A percentile compares a stretch with the other conserved stretches of the same genome.
phyloP scores from a whole-genome alignment of 2,888 invertebrate genomes.

The Euplexia lucipara region DNA sequence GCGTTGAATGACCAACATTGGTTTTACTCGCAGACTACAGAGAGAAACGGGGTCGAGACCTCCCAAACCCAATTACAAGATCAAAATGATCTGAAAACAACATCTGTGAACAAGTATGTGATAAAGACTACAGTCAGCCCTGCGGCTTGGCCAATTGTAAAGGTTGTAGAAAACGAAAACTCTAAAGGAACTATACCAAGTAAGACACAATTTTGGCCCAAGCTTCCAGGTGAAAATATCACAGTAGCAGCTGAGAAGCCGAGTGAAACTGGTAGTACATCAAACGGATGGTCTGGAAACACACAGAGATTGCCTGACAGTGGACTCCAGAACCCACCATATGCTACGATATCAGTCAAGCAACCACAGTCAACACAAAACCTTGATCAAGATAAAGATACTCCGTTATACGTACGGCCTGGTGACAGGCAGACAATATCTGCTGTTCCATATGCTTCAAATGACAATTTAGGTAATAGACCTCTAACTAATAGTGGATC shows the following conservation, averaged over 20 bases:
- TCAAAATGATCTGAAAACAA: slow-evolving; percentile 5
- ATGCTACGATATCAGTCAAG: slow-evolving; percentile 2
- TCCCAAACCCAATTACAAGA: slow-evolving; percentile 6
- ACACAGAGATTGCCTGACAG: not conserved
- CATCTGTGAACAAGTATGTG: slow-evolving; percentile 7
- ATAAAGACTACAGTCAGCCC: slow-evolving; percentile 1
- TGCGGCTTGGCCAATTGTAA: slow-evolving; percentile 1
- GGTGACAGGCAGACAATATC: not conserved
- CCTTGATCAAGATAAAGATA: not conserved
- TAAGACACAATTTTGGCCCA: slow-evolving; percentile 35
- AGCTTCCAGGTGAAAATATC: slow-evolving; percentile 29
- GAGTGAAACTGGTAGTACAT: not conserved
- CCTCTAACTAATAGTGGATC: slow-evolving; percentile 14
- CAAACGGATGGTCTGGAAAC: slow-evolving; percentile 16
- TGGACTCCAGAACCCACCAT: slow-evolving; percentile 13
- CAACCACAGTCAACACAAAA: not conserved
- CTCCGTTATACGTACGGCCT: slow-evolving; percentile 32
- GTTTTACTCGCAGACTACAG: slow-evolving; percentile 5
- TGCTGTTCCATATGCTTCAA: not conserved
- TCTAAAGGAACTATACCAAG: not conserved
- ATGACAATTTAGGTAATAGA: not conserved
- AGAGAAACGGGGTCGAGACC: slow-evolving; percentile 1
- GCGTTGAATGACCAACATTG: slow-evolving; percentile 12
- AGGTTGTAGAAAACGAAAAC: not conserved
- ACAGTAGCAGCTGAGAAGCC: not conserved